These are phyloP conservation scores for Lamellibrachia satsuma DNA, from an alignment of 2,888 invertebrate species.

Conservation along the genomic window DNA sequence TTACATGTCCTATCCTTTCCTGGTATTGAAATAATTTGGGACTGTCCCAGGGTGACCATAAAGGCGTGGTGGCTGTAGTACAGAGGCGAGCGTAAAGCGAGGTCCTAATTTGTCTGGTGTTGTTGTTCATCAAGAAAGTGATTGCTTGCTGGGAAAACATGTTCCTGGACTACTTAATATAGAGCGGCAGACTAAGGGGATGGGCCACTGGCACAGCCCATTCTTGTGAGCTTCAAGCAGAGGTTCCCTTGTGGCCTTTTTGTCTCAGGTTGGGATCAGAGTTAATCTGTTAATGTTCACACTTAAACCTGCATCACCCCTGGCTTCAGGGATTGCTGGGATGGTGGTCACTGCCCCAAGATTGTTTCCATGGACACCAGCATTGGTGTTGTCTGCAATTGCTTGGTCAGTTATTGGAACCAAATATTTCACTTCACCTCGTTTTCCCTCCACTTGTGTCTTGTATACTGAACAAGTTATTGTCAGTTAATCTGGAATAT, in stretches of 20 bases:
- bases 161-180: not conserved
- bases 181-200: not conserved
- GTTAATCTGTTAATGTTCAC: conserved; percentile 13
- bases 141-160: not conserved
- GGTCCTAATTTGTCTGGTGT: not conserved
- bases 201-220: not conserved
- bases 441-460: too few species aligned
- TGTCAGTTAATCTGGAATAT: too few species aligned
- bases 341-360: not conserved
- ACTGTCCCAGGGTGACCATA: too few species aligned
- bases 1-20: too few species aligned
- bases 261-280: not conserved
- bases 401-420: too few species aligned
- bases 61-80: too few species aligned
- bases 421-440: too few species aligned
- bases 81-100: not conserved
- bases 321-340: not conserved
- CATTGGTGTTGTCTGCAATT: too few species aligned
- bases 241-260: not conserved
- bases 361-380: too few species aligned
- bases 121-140: not conserved
- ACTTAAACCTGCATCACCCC: not conserved
- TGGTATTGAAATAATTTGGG: too few species aligned
- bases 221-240: not conserved
- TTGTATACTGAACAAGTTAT: too few species aligned